Base-by-base conservation (phyloP, 2,113 vertebrate genomes). In the Excalfactoria chinensis region DNA sequence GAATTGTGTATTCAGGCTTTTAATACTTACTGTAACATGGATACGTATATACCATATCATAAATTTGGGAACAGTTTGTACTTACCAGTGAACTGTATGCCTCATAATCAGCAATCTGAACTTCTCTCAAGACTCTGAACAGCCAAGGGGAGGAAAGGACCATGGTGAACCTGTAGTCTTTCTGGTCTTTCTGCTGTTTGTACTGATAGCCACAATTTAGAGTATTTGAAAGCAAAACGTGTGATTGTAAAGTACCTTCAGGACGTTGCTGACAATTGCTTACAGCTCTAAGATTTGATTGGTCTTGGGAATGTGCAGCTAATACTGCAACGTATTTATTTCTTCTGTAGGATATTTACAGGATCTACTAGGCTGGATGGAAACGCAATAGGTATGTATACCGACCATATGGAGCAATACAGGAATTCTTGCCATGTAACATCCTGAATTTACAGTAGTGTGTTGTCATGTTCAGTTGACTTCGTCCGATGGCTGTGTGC, bases 401-500 rank as follows among this genome's bases (percentile, higher is more conserved):
- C 37, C 72, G 60, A 58, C 44, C n/a, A 10, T 16, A 14, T 18
- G 20, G n/a, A 20, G 78, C 41, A 41, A 13, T 14, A 10, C 62
- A 51, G 30, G 44, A 60, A 3, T 48, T 56, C 26, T 35, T 78
- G 73, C 25, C 2, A 2, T 6, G 56, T 21, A 41, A 35, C 15
- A 21, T 37, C 62, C 41, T 55, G 59, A 40, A 40, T 81, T 95
- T 25, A 94, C 40, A 8, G 40, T 40, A 9, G 2, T 30, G 32
- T 68, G 34, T 84, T 43, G 84, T 86, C 59, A 59, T 7, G 58
- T 94, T 88, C 95, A 99, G 99, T 99, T 93, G 99, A 99, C 97
- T 99, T 99, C 96, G 99, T 99, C 90, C 98, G 98, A 6, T 99
- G 99, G 99, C 96, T 99, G 67, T 99, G 99, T 15, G 99, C 98